Conservation (phyloP, 2,888 invertebrate genomes). For the Caenorhabditis afra region DNA sequence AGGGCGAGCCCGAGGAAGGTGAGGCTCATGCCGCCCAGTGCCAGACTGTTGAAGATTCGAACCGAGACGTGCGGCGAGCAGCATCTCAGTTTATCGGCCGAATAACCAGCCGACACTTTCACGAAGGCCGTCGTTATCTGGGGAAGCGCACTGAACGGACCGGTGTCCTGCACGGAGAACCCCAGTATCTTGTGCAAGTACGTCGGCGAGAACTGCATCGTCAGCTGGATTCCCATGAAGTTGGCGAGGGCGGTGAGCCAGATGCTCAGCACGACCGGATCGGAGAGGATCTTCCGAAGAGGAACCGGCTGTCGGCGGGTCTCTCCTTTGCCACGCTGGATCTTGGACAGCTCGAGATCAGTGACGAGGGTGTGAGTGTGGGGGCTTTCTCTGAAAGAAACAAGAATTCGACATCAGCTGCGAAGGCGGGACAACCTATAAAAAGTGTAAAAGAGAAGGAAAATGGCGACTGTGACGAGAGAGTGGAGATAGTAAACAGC, state of each 20-base stretch:
- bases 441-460: slow-evolving; percentile 53
- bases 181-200: slow-evolving; percentile 67
- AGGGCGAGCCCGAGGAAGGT: slow-evolving; percentile 62
- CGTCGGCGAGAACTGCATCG: slow-evolving; percentile 69
- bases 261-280: slow-evolving; percentile 49
- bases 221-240: slow-evolving; percentile 68
- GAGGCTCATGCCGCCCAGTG: slow-evolving; percentile 64
- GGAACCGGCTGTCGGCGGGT: slow-evolving; percentile 50
- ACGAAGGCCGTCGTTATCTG: slow-evolving; percentile 63
- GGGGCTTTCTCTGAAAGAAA: slow-evolving; percentile 67
- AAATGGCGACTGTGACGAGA: slow-evolving; percentile 63
- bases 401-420: too few species aligned
- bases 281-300: slow-evolving; percentile 45
- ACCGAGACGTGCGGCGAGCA: slow-evolving; percentile 61
- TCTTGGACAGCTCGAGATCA: slow-evolving; percentile 61
- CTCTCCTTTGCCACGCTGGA: slow-evolving; percentile 55
- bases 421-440: too few species aligned
- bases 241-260: slow-evolving; percentile 64
- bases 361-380: slow-evolving; percentile 59
- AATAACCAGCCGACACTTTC: slow-evolving; percentile 59
- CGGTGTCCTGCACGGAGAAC: slow-evolving; percentile 64
- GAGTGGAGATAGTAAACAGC: slow-evolving; percentile 70
- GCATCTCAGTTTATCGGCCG: slow-evolving; percentile 61
- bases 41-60: slow-evolving; percentile 62
- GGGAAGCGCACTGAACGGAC: slow-evolving; percentile 63